A percentile compares a stretch with the other conserved stretches of the same genome.
Conservation (phyloP, 2,113 vertebrate genomes). For the Lepus europaeus region DNA sequence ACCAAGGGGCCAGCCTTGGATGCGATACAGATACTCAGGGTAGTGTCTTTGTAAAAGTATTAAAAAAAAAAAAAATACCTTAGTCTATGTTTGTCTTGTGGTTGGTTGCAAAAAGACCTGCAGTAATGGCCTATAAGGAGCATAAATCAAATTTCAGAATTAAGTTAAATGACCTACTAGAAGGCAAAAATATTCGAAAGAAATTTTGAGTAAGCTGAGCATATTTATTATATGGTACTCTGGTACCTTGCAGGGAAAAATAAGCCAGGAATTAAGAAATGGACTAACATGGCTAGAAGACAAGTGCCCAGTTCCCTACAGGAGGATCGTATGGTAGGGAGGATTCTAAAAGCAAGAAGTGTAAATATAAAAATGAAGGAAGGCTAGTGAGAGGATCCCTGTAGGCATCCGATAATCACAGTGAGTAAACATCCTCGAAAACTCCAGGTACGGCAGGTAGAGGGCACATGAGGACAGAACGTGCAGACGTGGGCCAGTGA, state of each 20-base stretch:
- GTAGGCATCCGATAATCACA: neutral
- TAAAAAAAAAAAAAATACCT: neutral
- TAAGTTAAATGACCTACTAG: neutral
- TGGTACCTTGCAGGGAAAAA: neutral
- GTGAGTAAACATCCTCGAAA: neutral
- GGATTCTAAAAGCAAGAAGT: constrained; percentile 16
- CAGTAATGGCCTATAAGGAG: neutral
- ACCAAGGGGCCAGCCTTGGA: constrained; percentile 25
- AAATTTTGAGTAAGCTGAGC: neutral
- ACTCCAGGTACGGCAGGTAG: neutral
- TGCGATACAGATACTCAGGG: neutral
- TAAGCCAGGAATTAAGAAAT: neutral
- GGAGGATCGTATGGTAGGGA: neutral
- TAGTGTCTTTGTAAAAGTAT: neutral
- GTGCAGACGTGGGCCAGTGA: neutral
- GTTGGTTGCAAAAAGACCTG: neutral
- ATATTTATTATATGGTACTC: constrained; percentile 5
- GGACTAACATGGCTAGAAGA: neutral
- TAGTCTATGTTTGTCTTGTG: neutral
- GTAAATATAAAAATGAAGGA: neutral
- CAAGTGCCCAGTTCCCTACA: neutral
- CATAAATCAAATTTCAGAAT: neutral
- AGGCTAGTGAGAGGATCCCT: neutral
- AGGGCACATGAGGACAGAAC: neutral
- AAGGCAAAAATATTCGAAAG: neutral